Base-by-base conservation (phyloP, 2,888 invertebrate genomes). In the Euplagia quadripunctaria region DNA sequence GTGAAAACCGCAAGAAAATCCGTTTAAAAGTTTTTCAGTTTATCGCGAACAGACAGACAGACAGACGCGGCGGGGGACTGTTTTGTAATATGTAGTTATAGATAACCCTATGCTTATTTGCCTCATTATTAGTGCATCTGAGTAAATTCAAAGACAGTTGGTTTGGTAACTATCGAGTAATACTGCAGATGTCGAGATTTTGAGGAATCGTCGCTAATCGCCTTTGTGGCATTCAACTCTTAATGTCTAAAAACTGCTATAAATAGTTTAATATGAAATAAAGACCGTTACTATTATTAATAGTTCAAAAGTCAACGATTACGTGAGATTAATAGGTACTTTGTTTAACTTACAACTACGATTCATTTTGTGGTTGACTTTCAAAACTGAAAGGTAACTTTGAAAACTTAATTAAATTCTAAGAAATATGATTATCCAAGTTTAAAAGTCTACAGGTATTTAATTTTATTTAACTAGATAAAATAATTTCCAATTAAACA, bases 351-450 rank as follows among this genome's bases (percentile, higher is more conserved):
- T 55, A 51, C 0, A 55, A 52, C 14, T 43, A 58, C 17, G 5
- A 66, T 51, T 51, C 31, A 58, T 31, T 20, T 20, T 20, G 41
- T 41, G 16, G n/a, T 61, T 49, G 46, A 70, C 70, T 64, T 70
- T 70, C 63, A 31, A 0, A 51, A 64, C 11, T 63, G 14, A 64
- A n/a, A 58, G 31, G 8, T 42, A 46, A 64, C 51, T 64, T 64
- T 64, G 6, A 64, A 31, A 42, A 51, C 63, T 51, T 46, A 46
- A 46, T 46, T 46, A 46, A 46, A 9, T 46, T 61, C 41, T 16
- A 16, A 41, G 20, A 49, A 51, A 63, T 63, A 63, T 63, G 8
- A 41, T 1, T 20, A 63, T 14, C 5, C 16, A 63, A 41, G 8
- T 41, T 31, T 12, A 41, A 7, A 61, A 61, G 31, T 31, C 31